Percentiles rank a stretch among this genome's conserved stretches.
These are phyloP conservation scores for Macroglossus sobrinus DNA, from an alignment of 2,113 vertebrate genomes.

Conservation along the genomic window DNA sequence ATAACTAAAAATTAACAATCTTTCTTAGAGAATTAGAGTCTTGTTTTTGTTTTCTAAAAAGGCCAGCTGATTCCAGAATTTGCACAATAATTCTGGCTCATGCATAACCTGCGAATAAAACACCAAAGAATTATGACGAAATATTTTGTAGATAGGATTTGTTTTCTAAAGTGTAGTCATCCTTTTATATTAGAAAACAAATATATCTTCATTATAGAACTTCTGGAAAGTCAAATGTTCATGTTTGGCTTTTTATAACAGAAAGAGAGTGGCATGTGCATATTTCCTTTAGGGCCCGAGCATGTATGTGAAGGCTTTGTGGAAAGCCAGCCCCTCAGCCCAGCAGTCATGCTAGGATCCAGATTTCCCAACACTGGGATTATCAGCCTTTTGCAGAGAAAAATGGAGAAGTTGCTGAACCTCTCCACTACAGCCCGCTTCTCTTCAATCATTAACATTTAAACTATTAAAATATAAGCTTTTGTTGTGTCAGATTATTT, in stretches of 20 bases:
- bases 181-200: neutral
- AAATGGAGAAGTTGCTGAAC: neutral
- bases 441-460: neutral
- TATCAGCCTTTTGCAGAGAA: neutral
- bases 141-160: neutral
- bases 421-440: neutral
- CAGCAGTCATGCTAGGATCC: neutral
- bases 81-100: neutral
- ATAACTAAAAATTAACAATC: constrained; percentile 34
- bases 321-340: neutral
- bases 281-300: neutral
- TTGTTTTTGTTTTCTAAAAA: constrained; percentile 50
- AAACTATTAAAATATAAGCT: neutral
- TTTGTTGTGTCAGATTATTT: neutral
- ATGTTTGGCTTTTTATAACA: neutral
- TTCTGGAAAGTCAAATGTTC: neutral
- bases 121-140: neutral
- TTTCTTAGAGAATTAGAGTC: constrained; percentile 29
- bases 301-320: neutral
- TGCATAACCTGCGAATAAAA: constrained; percentile 23
- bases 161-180: neutral
- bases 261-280: neutral
- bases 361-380: neutral
- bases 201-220: neutral
- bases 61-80: constrained; percentile 35